Evolutionary conservation across 2,888 invertebrate species (phyloP), one percentile per base, ranked within the genome.

Genomic region (Nudaria mundana): DNA sequence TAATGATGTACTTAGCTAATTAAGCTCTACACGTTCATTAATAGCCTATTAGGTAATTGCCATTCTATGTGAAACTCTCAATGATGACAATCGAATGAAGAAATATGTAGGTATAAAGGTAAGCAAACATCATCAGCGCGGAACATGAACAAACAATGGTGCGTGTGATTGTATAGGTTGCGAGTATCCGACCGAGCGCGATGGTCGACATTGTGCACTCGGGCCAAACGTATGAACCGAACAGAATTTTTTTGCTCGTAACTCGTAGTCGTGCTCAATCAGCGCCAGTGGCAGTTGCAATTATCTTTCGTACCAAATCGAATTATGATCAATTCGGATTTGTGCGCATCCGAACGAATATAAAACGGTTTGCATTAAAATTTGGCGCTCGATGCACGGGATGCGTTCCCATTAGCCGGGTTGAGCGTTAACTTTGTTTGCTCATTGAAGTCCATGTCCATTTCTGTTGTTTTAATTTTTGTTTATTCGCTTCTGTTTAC

Each of bases 241-340:
- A 63, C 66, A 62, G 60, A 5, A 18, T 18, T 18, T 18, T 18
- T 18, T 18, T 18, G 18, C 81, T 86, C 87, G 82, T 83, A 81
- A 71, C 66, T 73, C 72, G 71, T 52, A 63, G 65, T 66, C 64
- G 65, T 56, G 72, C 79, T 81, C 88, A 88, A 88, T 88, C 88
- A 88, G 84, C 77, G 81, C 80, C 80, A 76, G 85, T 85, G 88
- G 84, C 86, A 85, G 85, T 85, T 86, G 87, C 88, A 88, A 88
- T 88, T 88, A 88, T 88, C 87, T 77, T 81, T 81, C 66, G 75
- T 66, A 79, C 68, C 78, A 88, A 88, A 89, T 88, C 84, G 81
- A 81, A 86, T 89, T 89, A 89, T 88, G 89, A 89, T 89, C 89
- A 87, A 88, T 89, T 89, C 89, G 84, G 85, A 89, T 88, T 89